Evolutionary conservation across 2,888 invertebrate species (phyloP).

Genomic region (Phoenoteleia sp.): DNA sequence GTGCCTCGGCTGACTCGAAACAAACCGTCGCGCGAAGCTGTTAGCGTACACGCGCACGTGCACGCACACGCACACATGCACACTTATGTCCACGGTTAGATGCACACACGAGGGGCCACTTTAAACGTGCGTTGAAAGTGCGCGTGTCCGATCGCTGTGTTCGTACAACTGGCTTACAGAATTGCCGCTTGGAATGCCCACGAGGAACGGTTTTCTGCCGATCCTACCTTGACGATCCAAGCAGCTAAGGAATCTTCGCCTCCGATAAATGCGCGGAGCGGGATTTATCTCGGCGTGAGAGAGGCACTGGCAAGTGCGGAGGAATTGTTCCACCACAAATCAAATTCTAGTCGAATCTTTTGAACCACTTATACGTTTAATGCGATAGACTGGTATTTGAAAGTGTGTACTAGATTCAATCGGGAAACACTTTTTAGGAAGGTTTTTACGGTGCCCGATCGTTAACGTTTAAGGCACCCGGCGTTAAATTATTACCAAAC

Average conservation of each 20-base stretch:
- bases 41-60: slow-evolving; percentile 21
- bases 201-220: slow-evolving; percentile 81
- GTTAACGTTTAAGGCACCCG: no score
- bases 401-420: slow-evolving; percentile 43
- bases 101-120: slow-evolving; percentile 64
- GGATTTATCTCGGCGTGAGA: slow-evolving; percentile 43
- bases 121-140: slow-evolving; percentile 74
- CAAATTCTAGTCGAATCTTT: slow-evolving; percentile 62
- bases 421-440: slow-evolving; percentile 18
- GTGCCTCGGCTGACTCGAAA: slow-evolving; percentile 13
- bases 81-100: slow-evolving; percentile 8
- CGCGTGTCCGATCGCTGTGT: slow-evolving; percentile 78
- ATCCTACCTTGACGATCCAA: slow-evolving; percentile 76
- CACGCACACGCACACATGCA: slow-evolving; percentile 33
- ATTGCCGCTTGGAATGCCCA: slow-evolving; percentile 83
- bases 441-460: not conserved
- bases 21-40: slow-evolving; percentile 32
- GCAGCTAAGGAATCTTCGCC: slow-evolving; percentile 78
- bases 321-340: slow-evolving; percentile 46
- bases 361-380: slow-evolving; percentile 50
- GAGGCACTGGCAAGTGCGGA: slow-evolving; percentile 36
- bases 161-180: slow-evolving; percentile 82
- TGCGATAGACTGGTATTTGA: slow-evolving; percentile 29
- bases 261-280: slow-evolving; percentile 61
- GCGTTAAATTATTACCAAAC: no score